Conservation (phyloP, 2,113 vertebrate genomes). For the Gymnarchus niloticus region DNA sequence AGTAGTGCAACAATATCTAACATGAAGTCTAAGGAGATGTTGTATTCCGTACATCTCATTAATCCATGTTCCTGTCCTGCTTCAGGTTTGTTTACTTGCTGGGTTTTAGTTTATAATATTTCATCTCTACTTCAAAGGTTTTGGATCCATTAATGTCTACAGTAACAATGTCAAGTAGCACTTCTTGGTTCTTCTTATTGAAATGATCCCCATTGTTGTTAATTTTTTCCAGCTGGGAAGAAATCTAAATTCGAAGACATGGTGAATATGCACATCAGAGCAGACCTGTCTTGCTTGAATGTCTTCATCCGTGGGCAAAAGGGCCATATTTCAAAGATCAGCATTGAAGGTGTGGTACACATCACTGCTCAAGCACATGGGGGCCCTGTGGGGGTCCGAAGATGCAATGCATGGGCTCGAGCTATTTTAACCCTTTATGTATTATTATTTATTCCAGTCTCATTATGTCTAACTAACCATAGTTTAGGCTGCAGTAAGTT, state of each 20-base stretch:
- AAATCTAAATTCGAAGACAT: constrained; percentile 74
- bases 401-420: not conserved
- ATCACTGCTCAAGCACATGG: not conserved
- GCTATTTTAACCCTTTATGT: not conserved
- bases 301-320: constrained; percentile 86
- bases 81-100: not conserved
- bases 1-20: not conserved
- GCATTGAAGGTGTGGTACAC: constrained; percentile 78
- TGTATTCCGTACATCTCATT: not conserved
- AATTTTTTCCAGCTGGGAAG: constrained; percentile 66
- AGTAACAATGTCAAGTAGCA: not conserved
- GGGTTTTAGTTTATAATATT: not conserved
- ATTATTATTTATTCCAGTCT: not conserved
- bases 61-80: not conserved
- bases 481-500: not conserved
- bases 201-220: not conserved
- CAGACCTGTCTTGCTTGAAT: constrained; percentile 81
- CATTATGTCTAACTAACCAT: not conserved
- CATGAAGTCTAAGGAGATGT: not conserved
- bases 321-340: constrained; percentile 82
- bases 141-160: not conserved
- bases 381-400: not conserved
- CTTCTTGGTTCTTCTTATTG: constrained; percentile 6
- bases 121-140: constrained; percentile 5
- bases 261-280: constrained; percentile 77